Evolutionary conservation across 2,797 vertebrate species (phyloP).

Genomic region (Myoxocephalus aenaeus): DNA sequence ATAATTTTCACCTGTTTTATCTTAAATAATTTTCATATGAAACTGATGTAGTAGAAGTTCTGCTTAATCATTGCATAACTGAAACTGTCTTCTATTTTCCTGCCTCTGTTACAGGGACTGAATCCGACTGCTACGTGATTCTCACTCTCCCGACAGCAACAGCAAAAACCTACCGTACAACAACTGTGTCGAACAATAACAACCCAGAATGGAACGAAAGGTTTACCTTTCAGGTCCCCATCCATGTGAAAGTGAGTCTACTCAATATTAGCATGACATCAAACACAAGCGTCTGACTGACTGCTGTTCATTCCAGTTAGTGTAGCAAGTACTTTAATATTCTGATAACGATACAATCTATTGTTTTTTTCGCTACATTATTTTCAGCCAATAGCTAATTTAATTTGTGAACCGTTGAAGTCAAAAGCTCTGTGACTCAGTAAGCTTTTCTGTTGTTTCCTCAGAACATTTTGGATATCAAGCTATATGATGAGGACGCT

Average conservation of each 20-base stretch:
- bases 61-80: too few species aligned
- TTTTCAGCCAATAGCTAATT: too few species aligned
- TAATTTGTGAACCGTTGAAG: background rate
- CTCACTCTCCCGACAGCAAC: conserved; percentile 87
- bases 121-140: conserved; percentile 87
- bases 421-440: background rate
- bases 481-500: conserved; percentile 85
- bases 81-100: background rate
- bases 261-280: background rate
- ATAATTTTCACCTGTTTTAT: background rate
- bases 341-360: too few species aligned
- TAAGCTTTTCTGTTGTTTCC: background rate
- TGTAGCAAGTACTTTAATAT: background rate
- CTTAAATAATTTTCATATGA: background rate
- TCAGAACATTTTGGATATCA: conserved; percentile 88
- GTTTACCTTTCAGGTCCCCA: conserved; percentile 85
- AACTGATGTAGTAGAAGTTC: background rate
- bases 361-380: too few species aligned
- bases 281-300: background rate
- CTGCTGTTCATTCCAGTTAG: background rate
- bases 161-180: conserved; percentile 76
- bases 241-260: conserved; percentile 85
- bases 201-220: conserved; percentile 89
- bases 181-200: conserved; percentile 78
- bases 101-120: conserved; percentile 73